Evolutionary conservation across 2,113 vertebrate species (phyloP), one percentile per base, ranked within the genome.

Genomic region (Grammomys dolichurus): DNA sequence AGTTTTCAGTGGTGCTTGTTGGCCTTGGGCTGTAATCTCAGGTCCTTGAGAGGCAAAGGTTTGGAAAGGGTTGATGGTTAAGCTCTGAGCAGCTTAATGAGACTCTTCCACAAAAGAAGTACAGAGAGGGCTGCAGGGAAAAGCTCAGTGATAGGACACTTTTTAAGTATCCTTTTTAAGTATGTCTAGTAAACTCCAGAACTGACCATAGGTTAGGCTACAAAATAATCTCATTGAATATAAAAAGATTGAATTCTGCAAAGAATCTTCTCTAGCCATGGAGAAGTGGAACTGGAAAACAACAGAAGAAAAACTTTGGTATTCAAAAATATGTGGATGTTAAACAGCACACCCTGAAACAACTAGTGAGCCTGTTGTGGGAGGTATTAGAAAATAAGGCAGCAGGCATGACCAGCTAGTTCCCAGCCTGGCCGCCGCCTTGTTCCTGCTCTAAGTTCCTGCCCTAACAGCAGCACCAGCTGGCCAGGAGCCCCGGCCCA

Each of bases 171-270:
- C 87, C 33, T 87, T 87, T 48, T 89, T 70, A 46, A 76, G 22
- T 69, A 13, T 24, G 31, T 40, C 12, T 92, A 31, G 19, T 3
- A 82, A n/a, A 90, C 31, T 92, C 11, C 82, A 48, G 36, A 46
- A 48, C 40, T 82, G 65, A 73, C 36, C 3, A 3, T 28, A 72
- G 81, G 5, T 70, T 82, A 87, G 48, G 7, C 7, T 33, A 90
- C 5, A 87, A 81, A 96, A 67, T 60, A 88, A 46, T 92, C 72
- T 94, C 60, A 89, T 17, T 48, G 72, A 85, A 80, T 94, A n/a
- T 67, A 86, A 89, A 65, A 95, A 92, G n/a, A 75, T 17, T 89
- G 85, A 95, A 92, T 26, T 92, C 46, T 40, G 14, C 24, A 40
- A 58, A 84, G 14, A 89, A 8, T 75, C 65, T 80, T 86, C 46